These are phyloP conservation scores for Lucifuga dentata DNA, from an alignment of 2,113 vertebrate species.

Conservation along the genomic window DNA sequence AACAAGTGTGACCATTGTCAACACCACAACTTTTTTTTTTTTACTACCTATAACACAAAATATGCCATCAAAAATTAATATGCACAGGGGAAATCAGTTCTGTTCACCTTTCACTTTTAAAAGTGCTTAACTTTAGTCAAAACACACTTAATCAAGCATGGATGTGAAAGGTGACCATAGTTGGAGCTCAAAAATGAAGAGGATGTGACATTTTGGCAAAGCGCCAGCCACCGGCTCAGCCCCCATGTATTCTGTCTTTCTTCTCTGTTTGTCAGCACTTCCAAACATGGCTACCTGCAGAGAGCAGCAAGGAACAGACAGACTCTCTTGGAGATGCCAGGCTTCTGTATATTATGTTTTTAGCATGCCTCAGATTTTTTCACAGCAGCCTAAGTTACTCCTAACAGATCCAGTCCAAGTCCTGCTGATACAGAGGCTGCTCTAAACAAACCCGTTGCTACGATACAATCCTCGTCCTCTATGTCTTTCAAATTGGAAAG, in stretches of 20 bases:
- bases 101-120: background rate
- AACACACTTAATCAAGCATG: slow-evolving; percentile 4
- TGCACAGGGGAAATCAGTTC: background rate
- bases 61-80: background rate
- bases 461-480: slow-evolving; percentile 50
- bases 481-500: slow-evolving; percentile 30
- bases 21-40: background rate
- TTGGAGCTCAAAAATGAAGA: slow-evolving; percentile 54
- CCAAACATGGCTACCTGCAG: slow-evolving; percentile 84
- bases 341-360: slow-evolving; percentile 83
- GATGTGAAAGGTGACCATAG: slow-evolving; percentile 58
- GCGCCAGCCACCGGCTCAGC: slow-evolving; percentile 42
- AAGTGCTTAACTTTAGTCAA: background rate
- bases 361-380: slow-evolving; percentile 83
- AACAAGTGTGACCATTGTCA: background rate
- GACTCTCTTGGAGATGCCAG: slow-evolving; percentile 76
- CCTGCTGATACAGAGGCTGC: slow-evolving; percentile 73
- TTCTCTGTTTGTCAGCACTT: slow-evolving; percentile 84
- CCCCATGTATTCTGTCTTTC: slow-evolving; percentile 66
- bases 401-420: slow-evolving; percentile 76
- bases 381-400: slow-evolving; percentile 79
- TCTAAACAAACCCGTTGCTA: slow-evolving; percentile 75
- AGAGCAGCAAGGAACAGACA: slow-evolving; percentile 74
- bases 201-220: slow-evolving; percentile 52
- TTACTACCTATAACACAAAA: background rate